Evolutionary conservation across 2,797 vertebrate species (phyloP), one percentile per base, ranked within the genome.

Genomic region (Argya squamiceps): DNA sequence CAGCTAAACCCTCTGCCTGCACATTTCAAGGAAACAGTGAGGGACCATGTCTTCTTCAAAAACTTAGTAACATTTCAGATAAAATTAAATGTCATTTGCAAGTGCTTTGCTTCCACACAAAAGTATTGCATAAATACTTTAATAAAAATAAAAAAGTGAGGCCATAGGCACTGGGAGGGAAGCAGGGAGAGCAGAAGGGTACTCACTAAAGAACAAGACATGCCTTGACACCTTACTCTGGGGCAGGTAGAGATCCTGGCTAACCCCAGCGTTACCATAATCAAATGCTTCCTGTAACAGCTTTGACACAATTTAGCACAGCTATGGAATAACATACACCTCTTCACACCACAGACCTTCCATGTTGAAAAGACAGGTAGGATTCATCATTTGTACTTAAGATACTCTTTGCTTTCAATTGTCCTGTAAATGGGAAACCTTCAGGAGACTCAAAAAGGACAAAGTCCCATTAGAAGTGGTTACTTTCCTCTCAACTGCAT

Each of bases 241-340:
- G 10, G 47, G 30, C 29, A 74, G 13, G n/a, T 10, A 59, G 44
- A 65, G 14, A 13, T 14, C 34, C 62, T 43, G 2, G 9, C 32
- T 75, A 78, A 37, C 4, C 6, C 32, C 21, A 12, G 5, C 2
- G 6, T 47, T 44, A 12, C 70, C 3, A 0, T 5, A 41, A n/a
- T 2, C 3, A 13, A 73, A 49, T 18, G 11, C 6, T 43, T 41
- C 7, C 37, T 53, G 3, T 17, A 44, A 63, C 1, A 5, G 29
- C 14, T 79, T 68, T 26, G 49, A 50, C 29, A 68, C 49, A 44
- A 3, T 27, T 85, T 63, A 58, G 12, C 43, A 56, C 47, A 89
- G 15, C 11, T 2, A 2, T 0, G 3, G 7, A 32, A n/a, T 52
- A 58, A 32, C 23, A 3, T 3, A 41, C 5, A 32, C 18, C 7